phyloP scores from a whole-genome alignment of 2,797 vertebrate species.

The Dallia pectoralis region DNA sequence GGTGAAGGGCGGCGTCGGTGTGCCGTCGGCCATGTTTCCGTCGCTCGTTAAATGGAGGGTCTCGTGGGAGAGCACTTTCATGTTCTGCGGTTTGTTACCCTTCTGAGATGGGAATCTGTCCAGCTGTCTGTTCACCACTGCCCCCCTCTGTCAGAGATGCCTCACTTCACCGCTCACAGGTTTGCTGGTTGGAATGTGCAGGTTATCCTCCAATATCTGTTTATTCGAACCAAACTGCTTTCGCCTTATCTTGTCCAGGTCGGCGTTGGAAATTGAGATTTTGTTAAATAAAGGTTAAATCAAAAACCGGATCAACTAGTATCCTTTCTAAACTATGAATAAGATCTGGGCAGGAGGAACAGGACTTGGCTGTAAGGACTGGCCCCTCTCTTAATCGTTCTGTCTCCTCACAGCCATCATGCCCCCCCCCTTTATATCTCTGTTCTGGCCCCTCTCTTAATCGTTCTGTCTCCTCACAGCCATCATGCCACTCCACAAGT shows the following conservation, averaged over 20 bases:
- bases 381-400: no score
- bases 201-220: no score
- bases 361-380: no score
- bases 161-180: background rate
- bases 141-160: background rate
- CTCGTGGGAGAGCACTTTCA: background rate
- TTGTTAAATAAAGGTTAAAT: no score
- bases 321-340: no score
- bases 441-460: background rate
- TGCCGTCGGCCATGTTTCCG: background rate
- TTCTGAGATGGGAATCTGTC: background rate
- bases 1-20: background rate
- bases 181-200: background rate
- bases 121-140: conserved; percentile 9
- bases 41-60: background rate
- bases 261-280: no score
- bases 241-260: no score
- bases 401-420: no score
- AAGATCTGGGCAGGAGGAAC: no score
- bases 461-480: conserved; percentile 14
- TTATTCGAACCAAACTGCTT: no score
- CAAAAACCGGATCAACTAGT: no score
- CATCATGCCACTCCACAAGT: conserved; percentile 89
- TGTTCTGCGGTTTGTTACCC: background rate
- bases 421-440: background rate